A percentile compares a stretch with the other conserved stretches of the same genome.
Conservation (phyloP, 2,797 vertebrate species). For the Urocyon cinereoargenteus region DNA sequence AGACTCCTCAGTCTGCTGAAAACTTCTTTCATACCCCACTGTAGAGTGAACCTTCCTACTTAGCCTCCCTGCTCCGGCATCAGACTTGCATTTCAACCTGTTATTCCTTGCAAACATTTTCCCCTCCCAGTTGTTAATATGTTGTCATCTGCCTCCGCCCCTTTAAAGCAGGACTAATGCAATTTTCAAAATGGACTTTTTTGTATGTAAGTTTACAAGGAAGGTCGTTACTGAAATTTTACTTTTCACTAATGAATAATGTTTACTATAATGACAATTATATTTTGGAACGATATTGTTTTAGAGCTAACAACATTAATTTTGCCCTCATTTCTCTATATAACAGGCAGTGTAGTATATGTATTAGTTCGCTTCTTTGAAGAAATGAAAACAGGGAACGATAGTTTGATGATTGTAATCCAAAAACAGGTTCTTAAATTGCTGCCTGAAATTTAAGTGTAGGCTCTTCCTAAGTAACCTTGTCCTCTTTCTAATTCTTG, state of each 20-base stretch:
- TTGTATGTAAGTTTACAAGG: neutral
- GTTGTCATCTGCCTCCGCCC: neutral
- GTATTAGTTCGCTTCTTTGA: constrained; percentile 11
- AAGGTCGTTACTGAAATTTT: constrained; percentile 12
- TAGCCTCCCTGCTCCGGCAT: neutral
- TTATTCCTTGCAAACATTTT: neutral
- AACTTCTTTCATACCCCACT: neutral
- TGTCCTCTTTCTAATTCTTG: constrained; percentile 25
- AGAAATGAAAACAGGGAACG: neutral
- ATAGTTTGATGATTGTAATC: constrained; percentile 29
- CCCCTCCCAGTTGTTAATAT: neutral
- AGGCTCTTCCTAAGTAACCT: neutral
- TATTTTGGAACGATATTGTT: neutral
- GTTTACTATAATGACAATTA: neutral
- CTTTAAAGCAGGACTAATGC: neutral
- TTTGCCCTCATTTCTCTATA: neutral
- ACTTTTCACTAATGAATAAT: neutral
- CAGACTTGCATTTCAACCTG: neutral
- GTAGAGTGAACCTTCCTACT: neutral
- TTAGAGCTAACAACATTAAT: neutral
- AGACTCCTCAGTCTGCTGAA: neutral
- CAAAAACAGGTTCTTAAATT: constrained; percentile 63
- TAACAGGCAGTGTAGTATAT: neutral
- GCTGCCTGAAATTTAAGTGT: constrained; percentile 42
- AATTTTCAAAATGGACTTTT: neutral